Evolutionary conservation across 2,113 vertebrate genomes (phyloP).

Genomic region (Mormyrus iriodes): DNA sequence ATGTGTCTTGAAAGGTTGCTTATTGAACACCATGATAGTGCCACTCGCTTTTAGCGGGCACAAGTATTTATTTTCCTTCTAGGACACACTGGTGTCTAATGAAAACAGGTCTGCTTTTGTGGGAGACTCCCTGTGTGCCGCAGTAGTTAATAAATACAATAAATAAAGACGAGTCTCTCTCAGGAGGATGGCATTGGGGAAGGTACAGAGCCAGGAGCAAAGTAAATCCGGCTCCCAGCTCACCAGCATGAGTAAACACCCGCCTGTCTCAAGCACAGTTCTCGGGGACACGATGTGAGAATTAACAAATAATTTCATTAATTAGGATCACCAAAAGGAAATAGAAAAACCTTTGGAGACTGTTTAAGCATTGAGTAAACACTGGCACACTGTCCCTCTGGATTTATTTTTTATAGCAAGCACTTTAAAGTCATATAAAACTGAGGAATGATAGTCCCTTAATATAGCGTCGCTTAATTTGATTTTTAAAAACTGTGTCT

Average conservation of each 20-base stretch:
- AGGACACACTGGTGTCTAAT: constrained; percentile 25
- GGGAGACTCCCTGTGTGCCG: constrained; percentile 39
- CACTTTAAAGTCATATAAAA: not conserved
- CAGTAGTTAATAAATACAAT: constrained; percentile 57
- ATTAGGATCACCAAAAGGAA: constrained; percentile 58
- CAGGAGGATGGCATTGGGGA: constrained; percentile 56
- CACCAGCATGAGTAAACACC: constrained; percentile 58
- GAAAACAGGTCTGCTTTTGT: constrained; percentile 34
- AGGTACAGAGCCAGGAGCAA: constrained; percentile 63
- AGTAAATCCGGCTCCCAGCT: constrained; percentile 54
- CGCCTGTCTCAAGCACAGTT: constrained; percentile 60
- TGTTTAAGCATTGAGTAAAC: constrained; percentile 57
- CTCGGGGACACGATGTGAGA: constrained; percentile 57
- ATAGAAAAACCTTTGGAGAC: constrained; percentile 47
- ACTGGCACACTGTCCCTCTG: constrained; percentile 53
- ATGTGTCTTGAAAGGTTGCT: not conserved
- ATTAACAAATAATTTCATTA: constrained; percentile 70
- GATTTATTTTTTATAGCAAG: constrained; percentile 29
- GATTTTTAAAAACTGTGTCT: not conserved
- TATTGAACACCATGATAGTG: not conserved
- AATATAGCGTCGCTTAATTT: not conserved
- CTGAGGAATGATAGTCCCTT: not conserved
- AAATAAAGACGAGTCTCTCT: constrained; percentile 54
- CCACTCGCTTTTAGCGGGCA: not conserved
- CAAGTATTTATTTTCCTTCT: not conserved